A percentile compares a stretch with the other conserved stretches of the same genome.
These are phyloP conservation scores for Patella pellucida DNA, from an alignment of 2,888 invertebrate genomes.

Conservation along the genomic window DNA sequence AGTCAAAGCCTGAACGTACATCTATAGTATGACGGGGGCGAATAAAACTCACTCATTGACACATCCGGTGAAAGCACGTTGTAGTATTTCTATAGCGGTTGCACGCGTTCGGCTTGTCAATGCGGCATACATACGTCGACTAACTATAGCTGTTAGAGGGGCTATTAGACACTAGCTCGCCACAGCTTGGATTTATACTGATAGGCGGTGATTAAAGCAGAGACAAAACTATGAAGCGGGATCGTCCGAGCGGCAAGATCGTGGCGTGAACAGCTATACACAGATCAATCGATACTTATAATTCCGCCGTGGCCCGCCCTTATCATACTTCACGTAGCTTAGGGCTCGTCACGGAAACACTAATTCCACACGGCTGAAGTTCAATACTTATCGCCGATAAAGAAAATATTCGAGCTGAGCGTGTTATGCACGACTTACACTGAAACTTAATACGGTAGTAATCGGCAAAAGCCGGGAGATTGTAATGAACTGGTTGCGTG, in stretches of 20 bases:
- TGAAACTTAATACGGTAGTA: constrained; percentile 6
- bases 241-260: constrained; percentile 16
- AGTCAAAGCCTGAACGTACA: constrained; percentile 10
- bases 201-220: constrained; percentile 21
- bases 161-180: constrained; percentile 10
- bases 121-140: constrained; percentile 17
- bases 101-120: constrained; percentile 13
- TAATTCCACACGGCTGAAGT: constrained; percentile 12
- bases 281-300: constrained; percentile 17
- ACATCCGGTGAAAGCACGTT: constrained; percentile 16
- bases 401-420: constrained; percentile 12
- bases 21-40: constrained; percentile 14
- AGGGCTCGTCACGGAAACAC: constrained; percentile 18
- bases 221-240: constrained; percentile 23
- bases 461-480: constrained; percentile 5
- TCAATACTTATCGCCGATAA: constrained; percentile 11
- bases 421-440: constrained; percentile 10
- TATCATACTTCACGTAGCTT: constrained; percentile 14
- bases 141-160: constrained; percentile 11
- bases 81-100: constrained; percentile 13
- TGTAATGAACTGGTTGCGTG: constrained; percentile 11
- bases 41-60: constrained; percentile 15
- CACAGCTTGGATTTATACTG: constrained; percentile 17
- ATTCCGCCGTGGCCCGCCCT: constrained; percentile 17
- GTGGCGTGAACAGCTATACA: constrained; percentile 16